Conservation (phyloP, 2,888 invertebrate species). For the Atethmia centrago region DNA sequence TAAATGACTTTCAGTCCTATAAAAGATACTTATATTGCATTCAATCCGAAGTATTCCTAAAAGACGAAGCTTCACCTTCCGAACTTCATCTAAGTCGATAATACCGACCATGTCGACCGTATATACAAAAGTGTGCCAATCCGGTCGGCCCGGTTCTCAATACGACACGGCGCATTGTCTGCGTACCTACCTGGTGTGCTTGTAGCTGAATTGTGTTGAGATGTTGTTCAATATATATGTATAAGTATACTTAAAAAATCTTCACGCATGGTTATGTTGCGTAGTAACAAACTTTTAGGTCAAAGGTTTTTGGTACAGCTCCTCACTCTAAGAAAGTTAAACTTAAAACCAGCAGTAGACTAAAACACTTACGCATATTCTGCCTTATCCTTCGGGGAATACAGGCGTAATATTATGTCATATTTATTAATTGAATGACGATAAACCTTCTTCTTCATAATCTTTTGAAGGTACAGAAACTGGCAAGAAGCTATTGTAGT, state of each 20-base stretch:
- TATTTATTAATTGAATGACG: background rate
- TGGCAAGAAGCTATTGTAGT: background rate
- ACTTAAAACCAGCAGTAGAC: background rate
- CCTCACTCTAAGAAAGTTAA: background rate
- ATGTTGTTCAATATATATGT: background rate
- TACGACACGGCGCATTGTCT: slow-evolving; percentile 66
- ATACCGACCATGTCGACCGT: background rate
- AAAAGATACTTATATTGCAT: background rate
- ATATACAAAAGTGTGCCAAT: slow-evolving; percentile 51
- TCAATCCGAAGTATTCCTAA: background rate
- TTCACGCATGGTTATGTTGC: background rate
- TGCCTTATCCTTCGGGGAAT: too few relatives aligned
- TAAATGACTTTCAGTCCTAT: background rate
- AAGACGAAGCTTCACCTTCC: background rate
- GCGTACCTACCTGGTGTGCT: background rate
- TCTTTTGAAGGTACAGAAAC: background rate
- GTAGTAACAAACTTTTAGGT: background rate
- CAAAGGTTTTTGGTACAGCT: background rate
- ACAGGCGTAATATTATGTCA: background rate
- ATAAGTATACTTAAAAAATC: background rate
- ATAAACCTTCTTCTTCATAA: background rate
- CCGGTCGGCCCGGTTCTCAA: slow-evolving; percentile 70
- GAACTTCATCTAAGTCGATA: slow-evolving; percentile 16
- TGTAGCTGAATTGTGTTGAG: slow-evolving; percentile 7
- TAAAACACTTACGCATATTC: background rate